Evolutionary conservation across 2,888 invertebrate species (phyloP).

Genomic region (Sericinus montela): DNA sequence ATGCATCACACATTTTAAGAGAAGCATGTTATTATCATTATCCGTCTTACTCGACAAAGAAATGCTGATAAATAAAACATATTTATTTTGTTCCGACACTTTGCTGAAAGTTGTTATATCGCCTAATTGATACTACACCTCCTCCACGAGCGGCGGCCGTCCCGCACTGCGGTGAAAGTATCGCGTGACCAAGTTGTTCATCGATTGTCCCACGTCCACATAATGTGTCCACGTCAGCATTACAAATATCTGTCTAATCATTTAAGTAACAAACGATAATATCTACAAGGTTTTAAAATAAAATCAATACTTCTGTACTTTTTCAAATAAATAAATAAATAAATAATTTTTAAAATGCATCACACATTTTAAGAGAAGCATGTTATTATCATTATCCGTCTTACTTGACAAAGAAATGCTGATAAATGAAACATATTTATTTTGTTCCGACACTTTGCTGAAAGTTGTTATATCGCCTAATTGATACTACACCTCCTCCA

Average conservation of each 20-base stretch:
- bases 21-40: neutral
- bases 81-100: neutral
- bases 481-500: neutral
- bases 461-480: too few relatives aligned
- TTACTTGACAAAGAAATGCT: neutral
- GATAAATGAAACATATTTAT: neutral
- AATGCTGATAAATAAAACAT: neutral
- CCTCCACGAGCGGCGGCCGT: neutral
- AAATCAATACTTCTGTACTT: neutral
- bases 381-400: neutral
- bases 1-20: too few relatives aligned
- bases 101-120: neutral
- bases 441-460: neutral
- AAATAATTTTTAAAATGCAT: too few relatives aligned
- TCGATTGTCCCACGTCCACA: neutral
- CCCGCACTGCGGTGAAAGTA: neutral
- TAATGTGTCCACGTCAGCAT: neutral
- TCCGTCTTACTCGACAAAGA: neutral
- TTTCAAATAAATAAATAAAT: neutral
- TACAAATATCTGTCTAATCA: too few relatives aligned
- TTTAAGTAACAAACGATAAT: too few relatives aligned
- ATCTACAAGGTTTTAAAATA: neutral
- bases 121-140: neutral
- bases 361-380: neutral
- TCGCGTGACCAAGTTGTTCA: neutral